Conservation (phyloP, 1,140 invertebrate species). For the Cyphomyrmex costatus region DNA sequence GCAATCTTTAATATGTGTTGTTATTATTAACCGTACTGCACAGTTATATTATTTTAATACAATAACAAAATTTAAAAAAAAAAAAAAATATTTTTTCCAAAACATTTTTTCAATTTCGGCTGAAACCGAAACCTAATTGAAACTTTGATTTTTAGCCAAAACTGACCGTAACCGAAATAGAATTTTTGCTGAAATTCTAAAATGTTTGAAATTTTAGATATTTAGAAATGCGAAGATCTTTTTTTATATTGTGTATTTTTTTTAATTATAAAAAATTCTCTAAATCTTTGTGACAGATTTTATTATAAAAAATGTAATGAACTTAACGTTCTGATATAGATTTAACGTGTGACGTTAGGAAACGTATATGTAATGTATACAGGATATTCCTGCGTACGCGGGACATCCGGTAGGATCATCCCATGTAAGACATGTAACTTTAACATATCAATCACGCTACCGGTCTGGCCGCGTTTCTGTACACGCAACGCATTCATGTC, state of each 20-base stretch:
- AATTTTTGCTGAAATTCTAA: no score
- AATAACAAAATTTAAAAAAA: no score
- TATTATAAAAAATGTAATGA: neutral
- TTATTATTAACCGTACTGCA: no score
- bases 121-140: no score
- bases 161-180: no score
- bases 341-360: neutral
- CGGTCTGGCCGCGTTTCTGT: neutral
- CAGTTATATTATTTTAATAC: no score
- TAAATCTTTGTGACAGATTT: neutral
- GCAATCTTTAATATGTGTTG: no score
- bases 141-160: no score
- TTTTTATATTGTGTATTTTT: neutral
- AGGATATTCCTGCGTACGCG: neutral
- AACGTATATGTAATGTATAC: neutral
- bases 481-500: conserved; percentile 44
- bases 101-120: no score
- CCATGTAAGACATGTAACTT: conserved; percentile 49
- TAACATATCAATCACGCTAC: conserved; percentile 40
- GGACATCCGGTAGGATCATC: neutral
- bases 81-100: no score
- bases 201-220: neutral
- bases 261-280: no score
- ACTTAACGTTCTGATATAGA: neutral
- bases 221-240: neutral